A percentile compares a stretch with the other conserved stretches of the same genome.
Evolutionary conservation across 2,888 invertebrate species (phyloP).

Genomic region (Folsomia manolachei): DNA sequence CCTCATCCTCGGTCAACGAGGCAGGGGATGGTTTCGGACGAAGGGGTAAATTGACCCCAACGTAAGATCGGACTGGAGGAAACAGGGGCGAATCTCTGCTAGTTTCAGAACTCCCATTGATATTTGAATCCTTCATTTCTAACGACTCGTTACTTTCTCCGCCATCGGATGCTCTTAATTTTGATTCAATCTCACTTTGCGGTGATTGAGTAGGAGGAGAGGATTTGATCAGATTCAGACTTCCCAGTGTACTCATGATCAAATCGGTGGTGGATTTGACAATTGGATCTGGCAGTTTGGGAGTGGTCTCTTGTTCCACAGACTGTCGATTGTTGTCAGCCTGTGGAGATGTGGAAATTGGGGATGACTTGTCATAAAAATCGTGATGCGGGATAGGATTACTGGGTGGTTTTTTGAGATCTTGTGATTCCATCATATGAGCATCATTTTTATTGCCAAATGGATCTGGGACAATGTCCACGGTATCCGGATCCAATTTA

Average conservation of each 20-base stretch:
- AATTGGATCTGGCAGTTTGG: slow-evolving; percentile 29
- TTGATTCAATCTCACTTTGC: slow-evolving; percentile 25
- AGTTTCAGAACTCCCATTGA: background rate
- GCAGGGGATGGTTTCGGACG: slow-evolving; percentile 61
- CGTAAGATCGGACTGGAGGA: slow-evolving; percentile 72
- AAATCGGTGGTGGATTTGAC: slow-evolving; percentile 43
- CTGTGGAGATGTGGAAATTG: background rate
- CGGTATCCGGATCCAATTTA: slow-evolving; percentile 41
- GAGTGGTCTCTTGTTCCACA: background rate
- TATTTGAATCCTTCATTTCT: background rate
- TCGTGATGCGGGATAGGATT: background rate
- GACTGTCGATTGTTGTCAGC: background rate
- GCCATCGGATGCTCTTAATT: slow-evolving; percentile 23
- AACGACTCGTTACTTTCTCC: background rate
- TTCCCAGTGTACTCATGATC: slow-evolving; percentile 46
- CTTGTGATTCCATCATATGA: background rate
- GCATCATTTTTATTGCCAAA: slow-evolving; percentile 29
- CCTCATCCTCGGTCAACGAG: background rate
- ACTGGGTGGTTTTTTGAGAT: slow-evolving; percentile 3
- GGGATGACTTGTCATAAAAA: too few relatives aligned
- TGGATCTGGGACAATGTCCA: slow-evolving; percentile 46
- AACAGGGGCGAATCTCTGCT: slow-evolving; percentile 35
- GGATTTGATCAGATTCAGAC: slow-evolving; percentile 45
- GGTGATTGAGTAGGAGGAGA: slow-evolving; percentile 2
- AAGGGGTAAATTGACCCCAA: slow-evolving; percentile 69